Evolutionary conservation across 2,797 vertebrate species (phyloP).

Genomic region (Malurus leucopterus): DNA sequence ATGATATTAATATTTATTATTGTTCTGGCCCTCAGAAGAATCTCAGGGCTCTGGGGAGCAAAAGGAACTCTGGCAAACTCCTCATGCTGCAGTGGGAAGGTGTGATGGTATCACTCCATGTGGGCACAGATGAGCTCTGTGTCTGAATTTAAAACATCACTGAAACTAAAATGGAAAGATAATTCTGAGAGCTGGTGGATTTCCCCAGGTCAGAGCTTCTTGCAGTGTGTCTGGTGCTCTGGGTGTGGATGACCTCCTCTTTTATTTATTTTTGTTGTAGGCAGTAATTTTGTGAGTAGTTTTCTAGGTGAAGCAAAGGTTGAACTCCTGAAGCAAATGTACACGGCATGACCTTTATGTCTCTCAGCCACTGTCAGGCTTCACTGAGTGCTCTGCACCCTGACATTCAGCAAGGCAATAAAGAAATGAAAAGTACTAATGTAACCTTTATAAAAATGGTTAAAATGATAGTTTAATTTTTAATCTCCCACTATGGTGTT

Average conservation of each 20-base stretch:
- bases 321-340: constrained; percentile 50
- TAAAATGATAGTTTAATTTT: constrained; percentile 70
- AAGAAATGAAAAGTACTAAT: constrained; percentile 66
- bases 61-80: neutral
- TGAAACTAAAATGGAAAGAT: neutral
- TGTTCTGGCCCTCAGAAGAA: neutral
- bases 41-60: neutral
- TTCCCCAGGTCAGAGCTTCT: neutral
- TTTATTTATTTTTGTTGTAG: constrained; percentile 10
- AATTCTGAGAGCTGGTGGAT: neutral
- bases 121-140: neutral
- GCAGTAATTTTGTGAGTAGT: constrained; percentile 43
- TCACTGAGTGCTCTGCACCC: constrained; percentile 49
- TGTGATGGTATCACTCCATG: accelerated
- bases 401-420: constrained; percentile 67
- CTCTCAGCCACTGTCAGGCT: constrained; percentile 53
- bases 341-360: constrained; percentile 54
- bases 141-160: neutral
- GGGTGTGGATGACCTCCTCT: neutral
- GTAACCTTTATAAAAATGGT: constrained; percentile 70
- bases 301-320: constrained; percentile 34
- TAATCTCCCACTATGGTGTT: constrained; percentile 53
- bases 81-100: accelerated
- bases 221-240: neutral
- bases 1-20: neutral